Percentiles rank a stretch among this genome's conserved stretches.
phyloP scores from a whole-genome alignment of 2,113 vertebrate genomes.

The Callospermophilus lateralis region DNA sequence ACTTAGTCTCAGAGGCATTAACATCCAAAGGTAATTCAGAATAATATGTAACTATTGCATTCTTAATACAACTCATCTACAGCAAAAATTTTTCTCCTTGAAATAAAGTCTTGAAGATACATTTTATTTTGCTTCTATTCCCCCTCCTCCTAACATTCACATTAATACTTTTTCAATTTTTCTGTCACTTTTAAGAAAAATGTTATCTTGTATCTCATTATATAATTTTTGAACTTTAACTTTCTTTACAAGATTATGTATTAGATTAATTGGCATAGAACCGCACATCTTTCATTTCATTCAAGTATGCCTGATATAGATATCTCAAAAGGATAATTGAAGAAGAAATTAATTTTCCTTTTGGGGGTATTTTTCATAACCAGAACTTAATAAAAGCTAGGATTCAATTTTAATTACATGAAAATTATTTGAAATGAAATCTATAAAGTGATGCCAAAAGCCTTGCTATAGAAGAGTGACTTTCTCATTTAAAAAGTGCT shows the following conservation, averaged over 20 bases:
- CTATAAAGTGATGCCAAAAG: slow-evolving; percentile 49
- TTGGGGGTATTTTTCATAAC: slow-evolving; percentile 41
- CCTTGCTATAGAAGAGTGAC: not conserved
- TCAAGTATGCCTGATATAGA: slow-evolving; percentile 17
- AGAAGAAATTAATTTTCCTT: slow-evolving; percentile 63
- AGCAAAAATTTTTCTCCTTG: not conserved
- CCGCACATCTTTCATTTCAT: slow-evolving; percentile 10
- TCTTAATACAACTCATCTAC: not conserved
- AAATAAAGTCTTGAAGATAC: not conserved
- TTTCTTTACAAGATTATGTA: slow-evolving; percentile 33
- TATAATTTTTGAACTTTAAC: slow-evolving; percentile 61
- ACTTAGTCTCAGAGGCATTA: not conserved
- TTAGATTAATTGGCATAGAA: slow-evolving; percentile 26
- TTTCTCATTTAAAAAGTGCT: slow-evolving; percentile 46
- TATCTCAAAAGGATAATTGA: slow-evolving; percentile 56
- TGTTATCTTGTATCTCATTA: not conserved
- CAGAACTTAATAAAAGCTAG: slow-evolving; percentile 59
- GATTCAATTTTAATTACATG: slow-evolving; percentile 66
- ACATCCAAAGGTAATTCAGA: not conserved
- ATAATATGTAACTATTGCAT: not conserved
- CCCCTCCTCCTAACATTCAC: not conserved
- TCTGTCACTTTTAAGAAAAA: slow-evolving; percentile 12
- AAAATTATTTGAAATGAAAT: slow-evolving; percentile 66
- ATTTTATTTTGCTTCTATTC: not conserved
- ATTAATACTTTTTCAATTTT: not conserved